Evolutionary conservation across 2,113 vertebrate genomes (phyloP).

Genomic region (Cyprinodon tularosa): DNA sequence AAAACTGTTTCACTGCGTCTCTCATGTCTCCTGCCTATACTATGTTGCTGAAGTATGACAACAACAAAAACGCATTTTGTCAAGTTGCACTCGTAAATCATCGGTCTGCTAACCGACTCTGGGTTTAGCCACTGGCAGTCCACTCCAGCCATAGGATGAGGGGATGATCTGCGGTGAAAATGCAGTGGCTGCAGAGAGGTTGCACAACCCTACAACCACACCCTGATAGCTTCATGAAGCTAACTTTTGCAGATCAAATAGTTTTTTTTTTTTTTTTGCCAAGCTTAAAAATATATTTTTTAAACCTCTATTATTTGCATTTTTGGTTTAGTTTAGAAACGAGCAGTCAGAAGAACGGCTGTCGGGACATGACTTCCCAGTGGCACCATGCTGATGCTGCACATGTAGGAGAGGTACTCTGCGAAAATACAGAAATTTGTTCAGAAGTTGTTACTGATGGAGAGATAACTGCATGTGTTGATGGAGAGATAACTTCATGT

Average conservation of each 20-base stretch:
- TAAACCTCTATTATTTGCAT: neutral
- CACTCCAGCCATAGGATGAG: constrained; percentile 59
- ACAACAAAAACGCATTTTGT: constrained; percentile 19
- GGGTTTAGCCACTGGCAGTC: constrained; percentile 48
- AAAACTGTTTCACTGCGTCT: neutral
- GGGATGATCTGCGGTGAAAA: constrained; percentile 69
- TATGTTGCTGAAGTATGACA: neutral
- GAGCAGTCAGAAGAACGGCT: constrained; percentile 7
- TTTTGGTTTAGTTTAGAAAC: constrained; percentile 14
- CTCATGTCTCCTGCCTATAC: neutral
- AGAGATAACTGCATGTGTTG: no score
- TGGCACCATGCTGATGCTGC: constrained; percentile 14
- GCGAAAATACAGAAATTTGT: neutral
- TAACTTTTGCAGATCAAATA: constrained; percentile 6
- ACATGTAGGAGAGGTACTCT: constrained; percentile 19
- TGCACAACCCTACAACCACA: constrained; percentile 70
- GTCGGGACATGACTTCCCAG: neutral
- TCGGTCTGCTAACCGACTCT: constrained; percentile 16
- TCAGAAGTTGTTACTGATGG: no score
- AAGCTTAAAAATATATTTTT: neutral
- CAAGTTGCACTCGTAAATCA: constrained; percentile 24
- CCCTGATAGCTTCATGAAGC: constrained; percentile 48
- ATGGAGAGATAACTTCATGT: no score
- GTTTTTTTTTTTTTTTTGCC: constrained; percentile 17
- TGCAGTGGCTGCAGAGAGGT: constrained; percentile 76